phyloP scores from a whole-genome alignment of 2,113 vertebrate species.

The Lophochroa leadbeateri region DNA sequence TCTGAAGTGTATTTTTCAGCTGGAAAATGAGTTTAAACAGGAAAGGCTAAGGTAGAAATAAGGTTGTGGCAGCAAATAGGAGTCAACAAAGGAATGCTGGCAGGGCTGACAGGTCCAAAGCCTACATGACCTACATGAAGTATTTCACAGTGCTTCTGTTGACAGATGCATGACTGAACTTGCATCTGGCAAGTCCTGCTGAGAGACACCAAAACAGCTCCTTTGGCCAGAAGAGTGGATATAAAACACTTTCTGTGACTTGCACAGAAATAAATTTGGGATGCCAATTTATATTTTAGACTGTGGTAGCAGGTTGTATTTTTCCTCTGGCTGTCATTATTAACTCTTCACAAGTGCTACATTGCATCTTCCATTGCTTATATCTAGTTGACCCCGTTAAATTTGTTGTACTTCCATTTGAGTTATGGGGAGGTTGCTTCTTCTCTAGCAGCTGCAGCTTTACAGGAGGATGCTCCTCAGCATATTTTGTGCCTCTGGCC shows the following conservation, averaged over 20 bases:
- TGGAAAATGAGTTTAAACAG: conserved; percentile 49
- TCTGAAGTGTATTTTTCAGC: conserved; percentile 47
- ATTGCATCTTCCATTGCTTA: neutral
- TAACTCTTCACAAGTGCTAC: neutral
- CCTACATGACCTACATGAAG: conserved; percentile 39
- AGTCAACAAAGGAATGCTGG: conserved; percentile 45
- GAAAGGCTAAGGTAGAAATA: conserved; percentile 23
- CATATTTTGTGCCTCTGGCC: neutral
- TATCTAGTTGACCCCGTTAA: neutral
- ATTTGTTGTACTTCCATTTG: neutral
- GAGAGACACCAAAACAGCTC: neutral
- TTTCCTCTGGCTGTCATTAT: conserved; percentile 10
- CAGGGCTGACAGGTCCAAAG: conserved; percentile 12
- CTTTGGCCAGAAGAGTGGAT: neutral
- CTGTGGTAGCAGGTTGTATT: neutral
- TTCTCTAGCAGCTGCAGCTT: neutral
- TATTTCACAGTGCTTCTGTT: conserved; percentile 33
- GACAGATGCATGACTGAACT: conserved; percentile 25
- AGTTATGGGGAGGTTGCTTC: neutral
- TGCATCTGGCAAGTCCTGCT: conserved; percentile 21
- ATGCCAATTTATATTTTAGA: conserved; percentile 29
- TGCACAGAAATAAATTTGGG: conserved; percentile 25
- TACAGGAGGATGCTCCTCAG: neutral
- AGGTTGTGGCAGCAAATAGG: conserved; percentile 50
- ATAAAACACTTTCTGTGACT: conserved; percentile 40